Evolutionary conservation across 1,140 invertebrate genomes (phyloP), one percentile per base, ranked within the genome.

Genomic region (Copidosoma floridanum): DNA sequence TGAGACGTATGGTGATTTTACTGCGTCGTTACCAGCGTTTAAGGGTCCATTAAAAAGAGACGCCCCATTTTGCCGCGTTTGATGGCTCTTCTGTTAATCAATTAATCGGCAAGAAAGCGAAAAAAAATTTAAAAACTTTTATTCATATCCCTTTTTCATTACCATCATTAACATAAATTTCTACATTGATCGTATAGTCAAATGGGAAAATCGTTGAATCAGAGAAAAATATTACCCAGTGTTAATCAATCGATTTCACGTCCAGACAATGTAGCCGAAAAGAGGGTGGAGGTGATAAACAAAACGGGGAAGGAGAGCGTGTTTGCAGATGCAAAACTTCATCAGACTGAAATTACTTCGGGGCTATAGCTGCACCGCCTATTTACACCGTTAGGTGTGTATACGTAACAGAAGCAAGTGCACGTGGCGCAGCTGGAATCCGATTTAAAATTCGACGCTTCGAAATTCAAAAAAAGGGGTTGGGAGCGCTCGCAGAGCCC

Each of bases 1-100:
- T 75, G 71, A 75, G 72, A 65, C 72, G 68, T 70, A 73, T 75
- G 74, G 74, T 72, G 73, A 71, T 73, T 75, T 74, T 74, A 75
- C 73, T 68, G 70, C 66, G 57, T 67, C 65, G 71, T 70, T 73
- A 70, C 63, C 63, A 70, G 53, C 66, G 69, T 73, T 74, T 72
- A 69, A 64, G 62, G 65, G 71, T 69, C 65, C 67, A 64, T 68
- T 69, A 65, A 65, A 71, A 70, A 74, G 68, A 66, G 72, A 75
- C 72, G 73, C 67, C 67, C 66, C 69, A 73, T 73, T 75, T 66
- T 63, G 66, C 63, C 65, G 68, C 61, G 54, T 64, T 23, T 38
- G 8, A 41, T 54, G 44, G 61, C 61, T 52, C 63, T 57, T 60
- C 46, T 64, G 37, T 32, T 61, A 61, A 65, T 24, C 32, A 56